Evolutionary conservation across 2,888 invertebrate genomes (phyloP), one percentile per base, ranked within the genome.

Genomic region (Synergus laeviventris): DNA sequence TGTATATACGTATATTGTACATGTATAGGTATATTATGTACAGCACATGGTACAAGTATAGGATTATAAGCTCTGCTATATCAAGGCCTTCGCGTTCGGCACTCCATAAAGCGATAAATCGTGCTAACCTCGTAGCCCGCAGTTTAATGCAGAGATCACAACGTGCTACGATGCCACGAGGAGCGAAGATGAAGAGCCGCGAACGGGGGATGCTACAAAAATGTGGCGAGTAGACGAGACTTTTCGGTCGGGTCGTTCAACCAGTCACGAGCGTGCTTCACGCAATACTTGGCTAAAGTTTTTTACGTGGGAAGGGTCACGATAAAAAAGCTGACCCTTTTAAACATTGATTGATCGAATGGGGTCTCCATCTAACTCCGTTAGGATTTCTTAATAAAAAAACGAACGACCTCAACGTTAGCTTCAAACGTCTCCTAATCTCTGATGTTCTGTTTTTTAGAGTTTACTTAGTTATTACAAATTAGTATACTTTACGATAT

Each of bases 41-140:
- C 31, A 31, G 31, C 5, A 31, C 4, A 31, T 31, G 31, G 31
- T 31, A 54, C 45, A 12, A 45, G 45, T 45, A 14, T 3, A 11
- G 16, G 45, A 45, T 45, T 11, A 45, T 45, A 56, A 56, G 78
- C 78, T 78, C 76, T 77, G 78, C 77, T 80, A 81, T 76, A 74
- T 76, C 64, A 76, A 78, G 77, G 78, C 78, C 76, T 78, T 76
- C 82, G 81, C 82, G 79, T 82, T 83, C 81, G 81, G 80, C 80
- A 80, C 81, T 78, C 86, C 87, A 85, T 88, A 88, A 88, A 87
- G 83, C 89, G 89, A 89, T 89, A 89, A 89, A 88, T 89, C 88
- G 78, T 80, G 78, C 66, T 70, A 76, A 74, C 60, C 73, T 54
- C 49, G 49, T 73, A 31, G 73, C 54, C 49, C 45, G 73, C 24